These are phyloP conservation scores for Chloropsis hardwickii DNA, from an alignment of 2,113 vertebrate genomes.

Conservation along the genomic window DNA sequence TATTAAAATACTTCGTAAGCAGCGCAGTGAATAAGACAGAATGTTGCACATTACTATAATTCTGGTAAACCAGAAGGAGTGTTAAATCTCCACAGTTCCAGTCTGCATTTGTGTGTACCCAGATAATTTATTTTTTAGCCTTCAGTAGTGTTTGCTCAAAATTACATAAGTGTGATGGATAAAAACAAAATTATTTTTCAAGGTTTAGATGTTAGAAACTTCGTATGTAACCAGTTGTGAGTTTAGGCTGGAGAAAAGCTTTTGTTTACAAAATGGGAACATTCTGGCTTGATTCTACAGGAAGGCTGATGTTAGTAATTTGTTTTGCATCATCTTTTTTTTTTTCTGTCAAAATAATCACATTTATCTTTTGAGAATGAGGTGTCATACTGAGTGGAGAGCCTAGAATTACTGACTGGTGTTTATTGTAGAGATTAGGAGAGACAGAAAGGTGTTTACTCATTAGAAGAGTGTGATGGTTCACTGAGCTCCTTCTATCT, in stretches of 20 bases:
- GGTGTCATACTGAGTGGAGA: not conserved
- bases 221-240: not conserved
- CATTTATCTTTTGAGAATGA: not conserved
- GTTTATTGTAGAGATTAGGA: slow-evolving; percentile 35
- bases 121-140: not conserved
- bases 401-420: not conserved
- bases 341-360: not conserved
- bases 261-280: not conserved
- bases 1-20: not conserved
- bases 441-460: slow-evolving; percentile 22
- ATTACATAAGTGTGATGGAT: not conserved
- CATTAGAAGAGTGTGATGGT: not conserved
- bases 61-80: not conserved
- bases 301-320: not conserved
- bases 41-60: not conserved
- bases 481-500: not conserved
- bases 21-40: not conserved
- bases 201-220: not conserved
- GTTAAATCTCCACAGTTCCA: not conserved
- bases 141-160: not conserved
- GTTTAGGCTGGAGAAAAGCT: not conserved
- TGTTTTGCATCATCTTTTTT: not conserved
- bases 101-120: not conserved
- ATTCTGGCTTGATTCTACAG: not conserved
- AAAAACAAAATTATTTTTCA: not conserved